Conservation (phyloP, 2,797 vertebrate genomes). For the Tragelaphus oryx region DNA sequence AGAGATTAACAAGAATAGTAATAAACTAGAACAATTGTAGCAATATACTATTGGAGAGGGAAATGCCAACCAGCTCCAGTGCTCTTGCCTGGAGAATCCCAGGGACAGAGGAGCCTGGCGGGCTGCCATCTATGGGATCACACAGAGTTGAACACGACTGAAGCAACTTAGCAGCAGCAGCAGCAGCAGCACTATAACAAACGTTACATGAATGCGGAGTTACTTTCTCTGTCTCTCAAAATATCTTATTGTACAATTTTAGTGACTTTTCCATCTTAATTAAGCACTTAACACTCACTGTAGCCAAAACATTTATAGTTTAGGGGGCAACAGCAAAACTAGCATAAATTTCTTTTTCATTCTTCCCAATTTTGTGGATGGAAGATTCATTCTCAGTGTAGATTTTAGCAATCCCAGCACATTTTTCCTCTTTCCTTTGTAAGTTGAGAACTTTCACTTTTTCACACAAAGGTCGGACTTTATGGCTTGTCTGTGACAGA, state of each 20-base stretch:
- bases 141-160: not conserved
- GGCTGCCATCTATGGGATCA: accelerated
- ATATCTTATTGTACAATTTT: not conserved
- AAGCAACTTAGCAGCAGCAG: not conserved
- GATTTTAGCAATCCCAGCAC: not conserved
- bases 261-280: not conserved
- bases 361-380: not conserved
- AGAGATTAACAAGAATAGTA: not conserved
- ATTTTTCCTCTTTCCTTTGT: not conserved
- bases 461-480: not conserved
- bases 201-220: not conserved
- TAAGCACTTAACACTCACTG: not conserved
- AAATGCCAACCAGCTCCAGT: not conserved
- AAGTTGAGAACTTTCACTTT: not conserved
- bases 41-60: not conserved
- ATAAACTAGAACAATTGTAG: not conserved
- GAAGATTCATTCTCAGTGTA: not conserved
- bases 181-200: not conserved
- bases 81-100: not conserved
- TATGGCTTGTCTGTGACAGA: not conserved
- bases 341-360: not conserved
- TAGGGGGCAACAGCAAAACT: not conserved
- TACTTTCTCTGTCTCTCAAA: not conserved
- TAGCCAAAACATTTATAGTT: not conserved
- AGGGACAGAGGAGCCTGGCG: not conserved